A percentile compares a stretch with the other conserved stretches of the same genome.
Conservation (phyloP, 2,888 invertebrate species). For the Willowsia nigromaculata region DNA sequence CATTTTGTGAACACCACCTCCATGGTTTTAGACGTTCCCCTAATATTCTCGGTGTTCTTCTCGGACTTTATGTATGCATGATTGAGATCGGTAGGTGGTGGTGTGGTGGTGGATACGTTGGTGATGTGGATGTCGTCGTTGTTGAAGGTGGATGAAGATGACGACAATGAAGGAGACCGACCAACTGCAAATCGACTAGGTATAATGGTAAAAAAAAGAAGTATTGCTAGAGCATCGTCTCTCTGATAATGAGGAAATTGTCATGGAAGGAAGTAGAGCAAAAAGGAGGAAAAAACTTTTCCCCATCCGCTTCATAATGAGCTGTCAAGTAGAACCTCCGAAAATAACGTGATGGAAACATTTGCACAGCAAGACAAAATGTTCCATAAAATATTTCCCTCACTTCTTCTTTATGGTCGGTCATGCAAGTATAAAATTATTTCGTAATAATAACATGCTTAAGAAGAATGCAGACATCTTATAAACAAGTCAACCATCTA, state of each 20-base stretch:
- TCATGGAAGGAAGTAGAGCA: background rate
- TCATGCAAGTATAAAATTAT: too few relatives aligned
- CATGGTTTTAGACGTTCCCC: background rate
- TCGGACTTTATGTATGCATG: too few relatives aligned
- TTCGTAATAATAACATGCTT: too few relatives aligned
- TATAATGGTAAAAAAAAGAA: background rate
- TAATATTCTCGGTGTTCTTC: too few relatives aligned
- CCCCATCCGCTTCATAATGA: background rate
- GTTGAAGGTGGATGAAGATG: constrained; percentile 1
- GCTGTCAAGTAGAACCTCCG: background rate
- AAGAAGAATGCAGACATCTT: too few relatives aligned
- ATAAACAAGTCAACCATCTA: too few relatives aligned
- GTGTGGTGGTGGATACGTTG: background rate
- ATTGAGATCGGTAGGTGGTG: background rate
- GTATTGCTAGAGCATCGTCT: background rate
- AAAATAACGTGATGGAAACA: background rate
- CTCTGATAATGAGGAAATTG: background rate
- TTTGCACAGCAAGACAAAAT: background rate
- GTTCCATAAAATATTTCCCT: background rate
- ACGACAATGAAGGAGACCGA: constrained; percentile 22
- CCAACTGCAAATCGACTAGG: background rate
- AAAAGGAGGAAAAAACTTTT: background rate
- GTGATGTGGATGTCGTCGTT: constrained; percentile 3
- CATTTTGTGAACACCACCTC: background rate
- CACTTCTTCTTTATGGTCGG: too few relatives aligned